Evolutionary conservation across 2,797 vertebrate genomes (phyloP), one percentile per base, ranked within the genome.

Genomic region (Neosilurus mollespiculum): DNA sequence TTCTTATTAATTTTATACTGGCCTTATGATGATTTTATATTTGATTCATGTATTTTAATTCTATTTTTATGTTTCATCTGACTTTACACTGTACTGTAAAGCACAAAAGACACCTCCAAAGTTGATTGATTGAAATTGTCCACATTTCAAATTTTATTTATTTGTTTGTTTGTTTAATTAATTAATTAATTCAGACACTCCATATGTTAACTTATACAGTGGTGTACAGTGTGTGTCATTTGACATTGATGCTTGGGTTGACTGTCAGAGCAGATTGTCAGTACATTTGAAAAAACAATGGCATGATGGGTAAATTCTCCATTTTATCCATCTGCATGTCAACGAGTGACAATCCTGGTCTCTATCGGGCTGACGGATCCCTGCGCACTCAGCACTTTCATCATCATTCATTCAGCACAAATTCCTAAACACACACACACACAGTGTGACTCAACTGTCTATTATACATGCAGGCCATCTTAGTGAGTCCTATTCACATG

Each of bases 211-310:
- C 88, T 86, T 90, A 75, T 34, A 58, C 59, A n/a, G 59, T n/a
- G 9, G 61, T 24, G 22, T 24, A 88, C 82, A 79, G 87, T 78
- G 87, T 88, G 88, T 88, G 88, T 85, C 89, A 79, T 84, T 78
- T 94, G 93, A 93, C 93, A 93, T 90, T 91, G 92, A 93, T 90
- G 88, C 87, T 92, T 92, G 85, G 89, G 88, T 89, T 87, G 88
- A 90, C 91, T 93, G 93, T 94, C 93, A 93, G 88, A 91, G 92
- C 86, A 90, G 88, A 93, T 34, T 76, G 30, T 91, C 87, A 87
- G 91, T 9, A 18, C 53, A 20, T 30, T 10, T 75, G 54, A 54
- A 75, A 91, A 90, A 88, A 73, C 62, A 81, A 80, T 67, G 69
- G 67, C 62, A 75, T 80, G 78, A 69, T 81, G 24, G 30, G 54